Evolutionary conservation across 2,797 vertebrate species (phyloP).

Genomic region (Siniperca undulata): DNA sequence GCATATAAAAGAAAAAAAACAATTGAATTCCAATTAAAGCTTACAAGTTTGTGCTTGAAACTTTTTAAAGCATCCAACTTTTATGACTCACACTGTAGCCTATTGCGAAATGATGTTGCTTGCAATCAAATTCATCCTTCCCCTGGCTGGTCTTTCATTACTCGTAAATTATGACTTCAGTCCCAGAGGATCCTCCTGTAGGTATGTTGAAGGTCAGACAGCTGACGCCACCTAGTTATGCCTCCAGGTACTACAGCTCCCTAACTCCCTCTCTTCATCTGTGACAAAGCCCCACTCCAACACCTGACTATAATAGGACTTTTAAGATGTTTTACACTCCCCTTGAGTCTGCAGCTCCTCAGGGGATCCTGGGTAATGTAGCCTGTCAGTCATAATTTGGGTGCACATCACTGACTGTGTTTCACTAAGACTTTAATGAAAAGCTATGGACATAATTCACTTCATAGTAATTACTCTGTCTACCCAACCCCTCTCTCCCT

Average conservation of each 20-base stretch:
- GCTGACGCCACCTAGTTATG: conserved; percentile 70
- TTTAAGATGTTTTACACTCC: conserved; percentile 71
- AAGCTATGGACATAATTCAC: conserved; percentile 67
- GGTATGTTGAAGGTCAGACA: conserved; percentile 71
- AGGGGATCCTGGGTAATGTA: conserved; percentile 59
- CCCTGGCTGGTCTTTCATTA: conserved; percentile 48
- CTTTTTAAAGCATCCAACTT: not conserved
- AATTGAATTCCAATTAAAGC: not conserved
- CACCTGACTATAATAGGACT: conserved; percentile 62
- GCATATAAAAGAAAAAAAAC: not conserved
- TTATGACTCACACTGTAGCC: not conserved
- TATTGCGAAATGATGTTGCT: conserved; percentile 5
- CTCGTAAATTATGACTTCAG: conserved; percentile 56
- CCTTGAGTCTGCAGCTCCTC: conserved; percentile 56
- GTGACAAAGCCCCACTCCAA: conserved; percentile 45
- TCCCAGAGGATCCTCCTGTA: conserved; percentile 56
- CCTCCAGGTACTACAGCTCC: conserved; percentile 67
- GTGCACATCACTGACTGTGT: conserved; percentile 65
- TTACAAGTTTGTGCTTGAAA: not conserved
- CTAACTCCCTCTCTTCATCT: conserved; percentile 62
- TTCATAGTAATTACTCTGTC: conserved; percentile 67
- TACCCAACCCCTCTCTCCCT: conserved; percentile 39
- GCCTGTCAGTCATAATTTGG: conserved; percentile 71
- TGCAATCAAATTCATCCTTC: conserved; percentile 34
- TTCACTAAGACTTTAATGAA: conserved; percentile 69